Base-by-base conservation (phyloP, 2,888 invertebrate genomes). In the Atethmia centrago region DNA sequence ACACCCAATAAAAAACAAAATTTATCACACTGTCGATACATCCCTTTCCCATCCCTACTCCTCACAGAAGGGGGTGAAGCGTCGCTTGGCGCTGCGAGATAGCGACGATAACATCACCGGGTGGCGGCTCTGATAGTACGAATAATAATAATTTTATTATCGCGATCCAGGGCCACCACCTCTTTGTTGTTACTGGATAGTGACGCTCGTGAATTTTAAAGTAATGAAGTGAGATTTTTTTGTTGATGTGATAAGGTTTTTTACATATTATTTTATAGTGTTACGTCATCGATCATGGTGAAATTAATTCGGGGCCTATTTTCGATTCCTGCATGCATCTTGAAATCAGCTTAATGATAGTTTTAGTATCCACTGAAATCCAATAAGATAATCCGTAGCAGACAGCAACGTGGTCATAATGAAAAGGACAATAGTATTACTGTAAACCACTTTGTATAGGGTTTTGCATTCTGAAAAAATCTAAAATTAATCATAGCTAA, bases 101-200 rank as follows among this genome's bases (percentile, higher is more conserved):
- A 96, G 93, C 93, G 90, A 53, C 91, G 95, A 95, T 95, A 95
- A 76, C 92, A 95, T 95, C 95, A 89, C 90, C 92, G 95, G 95
- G 95, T 95, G 95, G 94, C 93, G 92, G 92, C 92, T 92, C 94
- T 94, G 95, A 96, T 95, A 95, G 92, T 91, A 91, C 90, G 95
- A 95, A 94, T 95, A 95, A 96, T 95, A 96, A 96, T 95, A 95
- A 96, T 95, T 96, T 94, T 95, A 95, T 93, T 95, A 96, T 95
- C 94, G 89, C 92, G 92, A 94, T 94, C 91, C 91, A 94, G 94
- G 94, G 95, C 83, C 93, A 90, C 88, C 92, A 90, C 86, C 88
- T 88, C 89, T 79, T 85, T 85, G 87, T 85, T 87, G 85, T 51
- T 83, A 64, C 79, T 69, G 51, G 45, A 80, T 86, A 88, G 88